Evolutionary conservation across 2,113 vertebrate genomes (phyloP).

Genomic region (Dendrocopos noguchii): DNA sequence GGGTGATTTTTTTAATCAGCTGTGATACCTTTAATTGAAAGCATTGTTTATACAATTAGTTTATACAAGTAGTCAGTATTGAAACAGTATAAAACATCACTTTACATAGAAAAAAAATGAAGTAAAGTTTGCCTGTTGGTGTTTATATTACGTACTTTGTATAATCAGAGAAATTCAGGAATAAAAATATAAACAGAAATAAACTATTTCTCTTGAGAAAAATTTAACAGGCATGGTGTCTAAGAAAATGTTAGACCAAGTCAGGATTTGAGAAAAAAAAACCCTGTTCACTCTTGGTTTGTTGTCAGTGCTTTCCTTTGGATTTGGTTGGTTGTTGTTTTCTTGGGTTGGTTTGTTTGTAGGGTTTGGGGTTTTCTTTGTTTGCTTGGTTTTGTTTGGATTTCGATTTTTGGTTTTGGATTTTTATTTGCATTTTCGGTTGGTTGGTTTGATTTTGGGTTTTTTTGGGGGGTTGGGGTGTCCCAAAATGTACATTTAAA

Average conservation of each 20-base stretch:
- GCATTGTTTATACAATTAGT: slow-evolving; percentile 4
- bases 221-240: background rate
- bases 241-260: no score
- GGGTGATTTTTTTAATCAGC: slow-evolving; percentile 73
- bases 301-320: background rate
- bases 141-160: background rate
- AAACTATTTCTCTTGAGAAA: background rate
- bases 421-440: background rate
- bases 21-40: slow-evolving; percentile 74
- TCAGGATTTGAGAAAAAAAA: background rate
- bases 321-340: background rate
- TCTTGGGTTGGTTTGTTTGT: background rate
- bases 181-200: background rate
- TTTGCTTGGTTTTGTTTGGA: background rate
- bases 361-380: background rate
- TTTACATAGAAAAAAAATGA: background rate
- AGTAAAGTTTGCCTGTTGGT: background rate
- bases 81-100: background rate
- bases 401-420: no score
- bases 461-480: background rate
- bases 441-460: background rate
- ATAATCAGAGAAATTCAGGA: background rate
- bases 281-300: background rate
- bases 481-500: background rate
- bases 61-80: background rate